phyloP scores from a whole-genome alignment of 2,797 vertebrate species.

The Podarcis lilfordi region DNA sequence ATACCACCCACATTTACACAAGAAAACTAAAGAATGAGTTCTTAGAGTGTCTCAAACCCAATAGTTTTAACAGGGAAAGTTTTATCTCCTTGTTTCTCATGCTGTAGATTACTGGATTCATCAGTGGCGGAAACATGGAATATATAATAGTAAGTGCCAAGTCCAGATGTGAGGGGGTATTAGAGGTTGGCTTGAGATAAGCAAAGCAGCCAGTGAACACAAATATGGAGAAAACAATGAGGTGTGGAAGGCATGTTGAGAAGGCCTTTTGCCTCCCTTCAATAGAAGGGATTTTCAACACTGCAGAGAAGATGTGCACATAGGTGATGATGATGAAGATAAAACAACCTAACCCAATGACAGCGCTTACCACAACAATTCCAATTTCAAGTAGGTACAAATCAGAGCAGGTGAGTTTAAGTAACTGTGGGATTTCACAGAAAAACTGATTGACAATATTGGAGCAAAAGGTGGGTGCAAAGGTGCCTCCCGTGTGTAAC shows the following conservation, averaged over 20 bases:
- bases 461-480: not conserved
- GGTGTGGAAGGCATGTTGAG: constrained; percentile 1
- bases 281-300: not conserved
- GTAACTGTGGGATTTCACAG: not conserved
- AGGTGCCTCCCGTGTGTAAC: not conserved
- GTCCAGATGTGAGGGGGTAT: not conserved
- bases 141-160: not conserved
- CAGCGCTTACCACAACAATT: not conserved
- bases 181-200: not conserved
- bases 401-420: not conserved
- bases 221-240: not conserved
- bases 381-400: not conserved
- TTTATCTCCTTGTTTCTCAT: constrained; percentile 7
- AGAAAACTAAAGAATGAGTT: too few species aligned
- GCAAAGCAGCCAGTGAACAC: not conserved
- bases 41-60: too few species aligned
- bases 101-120: constrained; percentile 7
- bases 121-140: not conserved
- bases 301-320: not conserved
- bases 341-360: not conserved
- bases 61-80: not conserved
- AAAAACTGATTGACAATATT: not conserved
- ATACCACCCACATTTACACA: not conserved
- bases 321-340: not conserved
- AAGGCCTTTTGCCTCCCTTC: not conserved